A percentile compares a stretch with the other conserved stretches of the same genome.
phyloP scores from a whole-genome alignment of 2,888 invertebrate species.

The Melieria crassipennis region DNA sequence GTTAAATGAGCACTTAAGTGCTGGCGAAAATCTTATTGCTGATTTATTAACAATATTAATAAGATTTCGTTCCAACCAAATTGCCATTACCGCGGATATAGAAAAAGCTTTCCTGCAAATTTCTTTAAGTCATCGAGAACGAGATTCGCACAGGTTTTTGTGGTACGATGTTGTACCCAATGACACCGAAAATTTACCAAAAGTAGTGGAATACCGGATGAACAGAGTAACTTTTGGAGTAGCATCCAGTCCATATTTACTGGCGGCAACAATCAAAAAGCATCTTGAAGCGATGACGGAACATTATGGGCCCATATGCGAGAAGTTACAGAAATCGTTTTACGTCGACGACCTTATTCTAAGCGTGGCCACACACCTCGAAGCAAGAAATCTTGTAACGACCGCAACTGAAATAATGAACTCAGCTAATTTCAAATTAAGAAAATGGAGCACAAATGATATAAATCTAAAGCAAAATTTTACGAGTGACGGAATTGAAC shows the following conservation, averaged over 20 bases:
- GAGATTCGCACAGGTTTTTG: conserved; percentile 38
- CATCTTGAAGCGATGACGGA: conserved; percentile 27
- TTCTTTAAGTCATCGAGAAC: conserved; percentile 33
- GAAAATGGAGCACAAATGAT: too few species aligned
- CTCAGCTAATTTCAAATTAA: conserved; percentile 35
- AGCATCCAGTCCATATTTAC: conserved; percentile 38
- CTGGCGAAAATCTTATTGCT: conserved; percentile 35
- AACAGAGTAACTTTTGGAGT: conserved; percentile 41
- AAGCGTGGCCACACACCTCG: conserved; percentile 25
- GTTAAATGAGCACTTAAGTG: conserved; percentile 36
- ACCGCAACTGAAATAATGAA: conserved; percentile 29
- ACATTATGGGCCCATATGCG: conserved; percentile 31
- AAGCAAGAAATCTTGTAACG: too few species aligned
- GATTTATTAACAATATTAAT: conserved; percentile 6
- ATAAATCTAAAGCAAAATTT: conserved; percentile 7
- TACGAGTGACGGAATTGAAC: not conserved
- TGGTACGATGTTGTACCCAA: conserved; percentile 36
- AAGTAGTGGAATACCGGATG: conserved; percentile 32
- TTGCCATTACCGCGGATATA: conserved; percentile 38
- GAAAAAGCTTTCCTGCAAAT: conserved; percentile 44
- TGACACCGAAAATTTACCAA: conserved; percentile 10
- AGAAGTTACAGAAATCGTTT: conserved; percentile 35
- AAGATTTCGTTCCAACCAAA: conserved; percentile 40
- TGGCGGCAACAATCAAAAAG: conserved; percentile 40
- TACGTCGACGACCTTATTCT: conserved; percentile 36